Conservation (phyloP, 2,888 invertebrate species). For the Tuta absoluta region DNA sequence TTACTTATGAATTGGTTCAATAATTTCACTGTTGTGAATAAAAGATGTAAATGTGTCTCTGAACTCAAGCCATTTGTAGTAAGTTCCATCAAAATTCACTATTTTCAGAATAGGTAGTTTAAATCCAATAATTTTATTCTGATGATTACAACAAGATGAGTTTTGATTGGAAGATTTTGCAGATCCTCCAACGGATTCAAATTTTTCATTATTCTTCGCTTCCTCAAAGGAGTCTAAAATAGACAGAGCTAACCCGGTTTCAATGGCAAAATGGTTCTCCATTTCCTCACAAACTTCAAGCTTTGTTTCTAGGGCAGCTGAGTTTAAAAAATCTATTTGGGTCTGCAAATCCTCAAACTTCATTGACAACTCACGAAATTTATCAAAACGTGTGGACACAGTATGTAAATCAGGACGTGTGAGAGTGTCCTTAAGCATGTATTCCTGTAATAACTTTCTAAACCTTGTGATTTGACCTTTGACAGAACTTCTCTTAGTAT, state of each 20-base stretch:
- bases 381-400: too few species aligned
- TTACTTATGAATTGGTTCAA: too few species aligned
- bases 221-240: background rate
- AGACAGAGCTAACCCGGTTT: conserved; percentile 24
- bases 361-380: too few species aligned
- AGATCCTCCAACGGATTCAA: too few species aligned
- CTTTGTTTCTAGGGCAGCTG: conserved; percentile 5
- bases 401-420: too few species aligned
- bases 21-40: too few species aligned
- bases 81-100: conserved; percentile 22
- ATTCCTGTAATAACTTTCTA: too few species aligned
- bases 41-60: too few species aligned
- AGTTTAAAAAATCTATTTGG: conserved; percentile 26
- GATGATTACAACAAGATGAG: background rate
- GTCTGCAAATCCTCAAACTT: conserved; percentile 30
- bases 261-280: conserved; percentile 28
- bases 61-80: conserved; percentile 26
- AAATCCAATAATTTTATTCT: conserved; percentile 8
- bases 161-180: background rate
- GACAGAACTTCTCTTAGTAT: too few species aligned
- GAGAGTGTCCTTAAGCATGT: too few species aligned
- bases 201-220: background rate
- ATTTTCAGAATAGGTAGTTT: conserved; percentile 23
- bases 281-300: conserved; percentile 19
- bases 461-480: too few species aligned